Evolutionary conservation across 1,140 invertebrate species (phyloP).

Genomic region (Mactra quadrangularis): DNA sequence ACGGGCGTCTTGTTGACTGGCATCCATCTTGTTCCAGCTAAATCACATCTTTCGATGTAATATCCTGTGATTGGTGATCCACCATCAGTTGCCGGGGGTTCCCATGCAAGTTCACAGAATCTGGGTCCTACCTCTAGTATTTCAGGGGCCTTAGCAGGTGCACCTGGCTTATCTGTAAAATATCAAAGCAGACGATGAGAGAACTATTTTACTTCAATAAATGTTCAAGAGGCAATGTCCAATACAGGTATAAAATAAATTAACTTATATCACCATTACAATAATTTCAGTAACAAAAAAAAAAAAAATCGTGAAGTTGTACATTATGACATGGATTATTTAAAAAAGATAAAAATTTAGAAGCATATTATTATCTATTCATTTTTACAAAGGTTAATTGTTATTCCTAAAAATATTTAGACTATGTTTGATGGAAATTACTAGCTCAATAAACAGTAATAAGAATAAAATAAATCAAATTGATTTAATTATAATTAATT

Average conservation of each 20-base stretch:
- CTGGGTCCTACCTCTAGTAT: slow-evolving; percentile 96
- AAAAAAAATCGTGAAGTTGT: too few relatives aligned
- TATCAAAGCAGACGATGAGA: background rate
- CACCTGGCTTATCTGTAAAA: slow-evolving; percentile 74
- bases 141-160: slow-evolving; percentile 76
- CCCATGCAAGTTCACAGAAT: slow-evolving; percentile 97
- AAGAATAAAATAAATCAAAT: too few relatives aligned
- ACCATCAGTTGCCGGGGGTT: slow-evolving; percentile 98
- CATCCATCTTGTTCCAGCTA: slow-evolving; percentile 90
- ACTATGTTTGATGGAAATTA: too few relatives aligned
- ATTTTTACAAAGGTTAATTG: too few relatives aligned
- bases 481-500: too few relatives aligned
- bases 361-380: too few relatives aligned
- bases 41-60: slow-evolving; percentile 88
- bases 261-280: background rate
- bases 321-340: too few relatives aligned
- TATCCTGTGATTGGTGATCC: slow-evolving; percentile 93
- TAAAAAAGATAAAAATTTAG: too few relatives aligned
- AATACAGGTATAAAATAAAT: background rate
- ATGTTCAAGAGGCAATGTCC: too few relatives aligned
- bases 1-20: slow-evolving; percentile 94
- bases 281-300: background rate
- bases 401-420: too few relatives aligned
- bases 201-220: background rate
- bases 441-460: too few relatives aligned